These are phyloP conservation scores for Andrena chrysosceles DNA, from an alignment of 2,888 invertebrate genomes.

Conservation along the genomic window DNA sequence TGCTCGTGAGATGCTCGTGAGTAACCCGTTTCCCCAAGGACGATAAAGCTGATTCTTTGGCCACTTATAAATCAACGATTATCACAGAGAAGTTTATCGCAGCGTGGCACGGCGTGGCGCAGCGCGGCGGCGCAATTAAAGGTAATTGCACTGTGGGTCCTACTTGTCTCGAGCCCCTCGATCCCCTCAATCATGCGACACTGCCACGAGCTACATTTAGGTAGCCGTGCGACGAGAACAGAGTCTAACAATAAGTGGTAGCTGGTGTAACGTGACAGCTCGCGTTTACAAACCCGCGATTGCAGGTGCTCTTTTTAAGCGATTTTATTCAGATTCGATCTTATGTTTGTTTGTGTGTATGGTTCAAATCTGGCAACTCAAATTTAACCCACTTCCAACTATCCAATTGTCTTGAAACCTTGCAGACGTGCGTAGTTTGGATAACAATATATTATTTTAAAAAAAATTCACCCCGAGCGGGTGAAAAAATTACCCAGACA, in stretches of 20 bases:
- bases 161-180: conserved; percentile 62
- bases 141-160: conserved; percentile 65
- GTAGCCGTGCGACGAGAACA: background rate
- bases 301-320: conserved; percentile 28
- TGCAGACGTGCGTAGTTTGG: too few species aligned
- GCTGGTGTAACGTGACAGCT: background rate
- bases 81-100: conserved; percentile 54
- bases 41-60: conserved; percentile 51
- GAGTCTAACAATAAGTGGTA: conserved; percentile 7
- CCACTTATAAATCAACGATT: conserved; percentile 74
- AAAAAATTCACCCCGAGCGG: too few species aligned
- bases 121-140: conserved; percentile 70
- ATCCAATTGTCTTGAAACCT: too few species aligned
- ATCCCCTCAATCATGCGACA: conserved; percentile 60
- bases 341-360: too few species aligned
- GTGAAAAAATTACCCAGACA: too few species aligned
- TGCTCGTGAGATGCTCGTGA: conserved; percentile 7
- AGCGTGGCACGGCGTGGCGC: conserved; percentile 42
- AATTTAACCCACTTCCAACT: too few species aligned
- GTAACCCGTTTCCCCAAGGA: conserved; percentile 55
- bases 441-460: too few species aligned
- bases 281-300: background rate
- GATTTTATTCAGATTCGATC: too few species aligned
- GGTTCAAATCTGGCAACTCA: too few species aligned
- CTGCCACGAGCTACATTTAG: conserved; percentile 72